Base-by-base conservation (phyloP, 2,113 vertebrate genomes). In the Orthonyx spaldingii region DNA sequence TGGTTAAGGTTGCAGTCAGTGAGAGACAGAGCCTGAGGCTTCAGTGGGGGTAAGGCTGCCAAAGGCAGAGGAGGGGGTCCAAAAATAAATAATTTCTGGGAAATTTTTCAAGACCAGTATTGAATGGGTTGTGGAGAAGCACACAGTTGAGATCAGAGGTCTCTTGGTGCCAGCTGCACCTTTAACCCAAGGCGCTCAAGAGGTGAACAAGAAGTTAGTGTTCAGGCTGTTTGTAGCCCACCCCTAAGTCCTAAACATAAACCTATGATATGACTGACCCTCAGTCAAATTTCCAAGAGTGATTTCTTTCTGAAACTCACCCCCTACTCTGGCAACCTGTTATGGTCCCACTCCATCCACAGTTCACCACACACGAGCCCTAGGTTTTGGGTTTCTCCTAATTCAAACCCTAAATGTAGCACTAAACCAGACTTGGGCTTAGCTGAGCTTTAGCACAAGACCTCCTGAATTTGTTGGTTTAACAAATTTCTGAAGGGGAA, bases 341-440 rank as follows among this genome's bases (percentile, higher is more conserved):
- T 71, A 30, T 3, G 9, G 23, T 5, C 11, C 56, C 13, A 15
- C 11, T 75, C 35, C 11, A 37, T 23, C 6, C 57, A 27, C 9
- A 61, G 11, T 4, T 10, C 7, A 5, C 9, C 2, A 32, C 4
- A 19, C 0, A 9, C 33, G 5, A 75, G 19, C 3, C 19, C 5
- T 6, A 60, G 39, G 15, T 5, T 89, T 35, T 68, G 27, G 1
- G 3, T 20, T 63, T 72, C 27, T 93, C 41, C 16, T 47, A 59
- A 39, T 3, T 64, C 30, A 11, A 86, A 11, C 3, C 5, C 12
- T 50, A 49, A 84, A 55, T 41, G 12, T 24, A 81, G 55, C 3
- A 8, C 13, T 72, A 63, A 77, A 3, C 2, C 8, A 61, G 30
- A 8, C 21, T 53, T 81, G 26, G 50, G 2, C 8, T 42, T 75